Conservation (phyloP, 2,888 invertebrate genomes). For the Lepidonotus clava region DNA sequence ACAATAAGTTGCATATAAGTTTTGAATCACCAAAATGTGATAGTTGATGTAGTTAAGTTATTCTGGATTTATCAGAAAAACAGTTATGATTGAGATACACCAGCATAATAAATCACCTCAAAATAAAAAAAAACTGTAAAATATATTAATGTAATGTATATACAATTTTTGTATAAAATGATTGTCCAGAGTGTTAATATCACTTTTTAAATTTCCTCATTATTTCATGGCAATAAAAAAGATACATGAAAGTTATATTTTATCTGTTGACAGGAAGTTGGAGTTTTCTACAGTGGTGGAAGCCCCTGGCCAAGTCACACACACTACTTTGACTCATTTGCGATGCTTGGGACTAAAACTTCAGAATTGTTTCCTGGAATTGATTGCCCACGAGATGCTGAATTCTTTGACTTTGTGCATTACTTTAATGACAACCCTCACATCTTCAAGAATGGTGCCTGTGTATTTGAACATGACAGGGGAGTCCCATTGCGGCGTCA, state of each 20-base stretch:
- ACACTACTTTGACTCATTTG: conserved; percentile 70
- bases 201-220: neutral
- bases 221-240: neutral
- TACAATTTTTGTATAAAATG: neutral
- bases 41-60: no score
- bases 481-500: conserved; percentile 73
- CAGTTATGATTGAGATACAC: no score
- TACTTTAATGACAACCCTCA: conserved; percentile 66
- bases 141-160: neutral
- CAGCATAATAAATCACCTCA: neutral
- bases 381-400: conserved; percentile 74
- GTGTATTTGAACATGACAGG: conserved; percentile 74
- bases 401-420: conserved; percentile 69
- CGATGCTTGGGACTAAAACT: conserved; percentile 66
- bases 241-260: neutral
- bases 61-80: neutral
- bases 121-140: neutral
- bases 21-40: no score
- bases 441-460: conserved; percentile 62
- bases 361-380: conserved; percentile 71
- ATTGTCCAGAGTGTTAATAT: neutral
- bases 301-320: conserved; percentile 66
- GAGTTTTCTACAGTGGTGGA: conserved; percentile 71
- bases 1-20: no score
- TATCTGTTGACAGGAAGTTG: conserved; percentile 68